Evolutionary conservation across 2,797 vertebrate genomes (phyloP), one percentile per base, ranked within the genome.

Genomic region (Luscinia megarhynchos): DNA sequence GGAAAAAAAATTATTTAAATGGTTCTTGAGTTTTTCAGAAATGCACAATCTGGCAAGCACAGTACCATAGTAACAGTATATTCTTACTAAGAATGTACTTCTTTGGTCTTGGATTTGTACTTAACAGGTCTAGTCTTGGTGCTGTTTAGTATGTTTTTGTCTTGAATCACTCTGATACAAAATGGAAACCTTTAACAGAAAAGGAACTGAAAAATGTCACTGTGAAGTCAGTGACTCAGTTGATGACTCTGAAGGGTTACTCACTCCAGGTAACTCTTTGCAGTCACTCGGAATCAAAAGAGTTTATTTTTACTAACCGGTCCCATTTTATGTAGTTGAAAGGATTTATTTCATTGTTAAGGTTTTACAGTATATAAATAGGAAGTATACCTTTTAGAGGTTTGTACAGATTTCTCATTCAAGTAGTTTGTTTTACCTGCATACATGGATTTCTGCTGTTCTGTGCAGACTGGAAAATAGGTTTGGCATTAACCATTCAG

Each of bases 251-350:
- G 2, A 77, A 74, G 20, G 12, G 16, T 74, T 53, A 27, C 13
- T 74, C 29, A 46, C 32, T 83, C 30, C 27, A 41, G 10, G 40
- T 45, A 68, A 2, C 18, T 48, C 27, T 83, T 72, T 6, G 14
- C 26, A 87, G 77, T 32, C 15, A 22, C 23, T 76, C 0, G 0
- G 18, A 14, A 66, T 66, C 0, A 0, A 63, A 45, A 48, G 38
- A 87, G 11, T 73, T 54, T 46, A 2, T 85, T 91, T 84, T 86
- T 75, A 36, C 67, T 77, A 84, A 48, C 15, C 75, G 23, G 9
- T 46, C 13, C 30, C 21, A 20, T 93, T 62, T 72, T 43, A 34
- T 7, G 7, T 41, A 75, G 29, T 22, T 83, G 20, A 61, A 66
- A 92, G 24, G 51, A 40, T 58, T 63, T 27, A n/a, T 68, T 79